A percentile compares a stretch with the other conserved stretches of the same genome.
These are phyloP conservation scores for Dexiosoma caninum DNA, from an alignment of 2,888 invertebrate species.

Conservation along the genomic window DNA sequence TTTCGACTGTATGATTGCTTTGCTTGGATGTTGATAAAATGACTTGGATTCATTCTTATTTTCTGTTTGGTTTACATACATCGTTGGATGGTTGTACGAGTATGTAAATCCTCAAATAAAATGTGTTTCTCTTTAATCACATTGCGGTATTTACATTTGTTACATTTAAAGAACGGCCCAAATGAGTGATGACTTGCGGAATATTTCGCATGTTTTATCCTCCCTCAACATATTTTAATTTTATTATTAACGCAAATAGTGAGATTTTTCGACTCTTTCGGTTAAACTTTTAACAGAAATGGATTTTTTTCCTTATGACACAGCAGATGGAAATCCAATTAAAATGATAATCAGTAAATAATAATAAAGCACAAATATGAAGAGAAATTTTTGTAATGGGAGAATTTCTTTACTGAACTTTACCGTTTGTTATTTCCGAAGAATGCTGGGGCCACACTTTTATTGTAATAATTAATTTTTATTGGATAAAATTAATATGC, in stretches of 20 bases:
- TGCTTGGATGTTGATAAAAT: background rate
- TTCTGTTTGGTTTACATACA: background rate
- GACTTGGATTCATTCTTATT: background rate
- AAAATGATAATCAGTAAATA: no score
- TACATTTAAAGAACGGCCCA: background rate
- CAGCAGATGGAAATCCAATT: no score
- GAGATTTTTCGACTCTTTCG: background rate
- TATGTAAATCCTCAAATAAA: conserved; percentile 4
- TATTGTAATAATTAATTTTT: no score
- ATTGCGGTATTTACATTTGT: background rate
- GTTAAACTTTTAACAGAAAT: no score
- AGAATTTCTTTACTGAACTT: no score
- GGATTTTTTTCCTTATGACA: no score
- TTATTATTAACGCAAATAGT: background rate
- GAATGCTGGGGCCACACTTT: no score
- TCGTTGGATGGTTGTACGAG: background rate
- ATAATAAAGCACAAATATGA: no score
- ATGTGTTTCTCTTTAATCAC: background rate
- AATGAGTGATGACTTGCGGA: background rate
- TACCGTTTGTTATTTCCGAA: no score
- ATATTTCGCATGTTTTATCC: background rate
- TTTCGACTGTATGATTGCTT: no score
- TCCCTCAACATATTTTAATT: background rate
- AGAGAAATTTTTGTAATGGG: no score
- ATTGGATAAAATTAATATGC: no score